phyloP scores from a whole-genome alignment of 2,113 vertebrate genomes.

The Synodontis membranacea region DNA sequence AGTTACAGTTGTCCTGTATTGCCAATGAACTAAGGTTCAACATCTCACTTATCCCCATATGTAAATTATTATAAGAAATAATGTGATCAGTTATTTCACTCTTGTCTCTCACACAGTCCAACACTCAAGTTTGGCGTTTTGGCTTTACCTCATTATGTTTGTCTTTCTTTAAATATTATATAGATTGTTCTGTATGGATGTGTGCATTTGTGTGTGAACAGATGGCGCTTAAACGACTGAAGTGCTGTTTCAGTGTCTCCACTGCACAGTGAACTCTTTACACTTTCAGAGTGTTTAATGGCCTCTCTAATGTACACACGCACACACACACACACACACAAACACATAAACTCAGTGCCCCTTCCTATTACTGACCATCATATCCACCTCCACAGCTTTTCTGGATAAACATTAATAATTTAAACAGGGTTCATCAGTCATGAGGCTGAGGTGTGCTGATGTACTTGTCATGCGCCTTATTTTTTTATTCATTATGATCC shows the following conservation, averaged over 20 bases:
- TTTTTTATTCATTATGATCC: background rate
- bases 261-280: background rate
- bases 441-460: background rate
- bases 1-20: background rate
- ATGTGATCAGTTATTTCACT: background rate
- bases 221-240: slow-evolving; percentile 26
- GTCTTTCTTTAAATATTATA: background rate
- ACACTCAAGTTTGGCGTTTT: background rate
- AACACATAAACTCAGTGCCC: background rate
- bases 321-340: background rate
- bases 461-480: background rate
- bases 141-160: background rate
- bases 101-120: background rate
- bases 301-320: background rate
- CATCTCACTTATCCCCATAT: background rate
- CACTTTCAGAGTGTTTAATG: slow-evolving; percentile 8
- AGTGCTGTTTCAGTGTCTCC: slow-evolving; percentile 1
- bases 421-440: background rate
- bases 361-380: background rate
- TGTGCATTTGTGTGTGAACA: slow-evolving; percentile 9
- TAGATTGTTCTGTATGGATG: background rate
- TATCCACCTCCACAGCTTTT: background rate
- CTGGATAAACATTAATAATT: background rate
- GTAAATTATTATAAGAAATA: background rate
- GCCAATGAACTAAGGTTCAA: background rate